A percentile compares a stretch with the other conserved stretches of the same genome.
These are phyloP conservation scores for Mormyrus iriodes DNA, from an alignment of 2,113 vertebrate species.

Conservation along the genomic window DNA sequence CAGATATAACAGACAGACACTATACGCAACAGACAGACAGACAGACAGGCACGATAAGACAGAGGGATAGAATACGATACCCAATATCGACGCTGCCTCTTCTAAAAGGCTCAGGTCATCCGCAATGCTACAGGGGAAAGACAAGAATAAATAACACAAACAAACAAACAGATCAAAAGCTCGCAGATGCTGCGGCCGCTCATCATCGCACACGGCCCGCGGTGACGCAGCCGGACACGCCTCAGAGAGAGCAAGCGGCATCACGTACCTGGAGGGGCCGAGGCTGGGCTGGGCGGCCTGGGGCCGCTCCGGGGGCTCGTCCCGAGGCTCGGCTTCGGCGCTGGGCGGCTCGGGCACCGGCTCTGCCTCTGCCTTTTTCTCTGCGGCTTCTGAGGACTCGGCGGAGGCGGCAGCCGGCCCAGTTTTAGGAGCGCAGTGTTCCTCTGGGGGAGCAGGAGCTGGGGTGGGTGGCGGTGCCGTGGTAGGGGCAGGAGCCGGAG, in stretches of 20 bases:
- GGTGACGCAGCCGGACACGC: no score
- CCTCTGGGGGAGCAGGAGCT: constrained; percentile 13
- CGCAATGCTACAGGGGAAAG: constrained; percentile 38
- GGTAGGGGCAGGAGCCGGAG: constrained; percentile 17
- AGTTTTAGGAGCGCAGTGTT: background rate
- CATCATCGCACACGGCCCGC: background rate
- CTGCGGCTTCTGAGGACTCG: constrained; percentile 3
- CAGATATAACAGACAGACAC: background rate
- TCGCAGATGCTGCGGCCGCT: background rate
- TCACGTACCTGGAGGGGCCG: constrained; percentile 48
- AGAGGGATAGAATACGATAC: constrained; percentile 34
- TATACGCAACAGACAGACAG: background rate
- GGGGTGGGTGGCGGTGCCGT: background rate
- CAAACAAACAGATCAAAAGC: background rate
- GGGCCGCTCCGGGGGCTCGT: constrained; percentile 31
- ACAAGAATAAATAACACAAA: background rate
- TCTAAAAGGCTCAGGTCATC: constrained; percentile 64
- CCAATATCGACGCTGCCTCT: constrained; percentile 64
- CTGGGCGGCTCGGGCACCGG: background rate
- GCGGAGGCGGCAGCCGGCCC: background rate
- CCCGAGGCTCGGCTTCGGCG: constrained; percentile 24
- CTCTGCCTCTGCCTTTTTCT: constrained; percentile 8
- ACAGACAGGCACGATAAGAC: background rate
- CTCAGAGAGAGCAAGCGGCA: background rate
- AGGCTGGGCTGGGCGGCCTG: constrained; percentile 32